A percentile compares a stretch with the other conserved stretches of the same genome.
Evolutionary conservation across 2,113 vertebrate genomes (phyloP).

Genomic region (Echinops telfairi): DNA sequence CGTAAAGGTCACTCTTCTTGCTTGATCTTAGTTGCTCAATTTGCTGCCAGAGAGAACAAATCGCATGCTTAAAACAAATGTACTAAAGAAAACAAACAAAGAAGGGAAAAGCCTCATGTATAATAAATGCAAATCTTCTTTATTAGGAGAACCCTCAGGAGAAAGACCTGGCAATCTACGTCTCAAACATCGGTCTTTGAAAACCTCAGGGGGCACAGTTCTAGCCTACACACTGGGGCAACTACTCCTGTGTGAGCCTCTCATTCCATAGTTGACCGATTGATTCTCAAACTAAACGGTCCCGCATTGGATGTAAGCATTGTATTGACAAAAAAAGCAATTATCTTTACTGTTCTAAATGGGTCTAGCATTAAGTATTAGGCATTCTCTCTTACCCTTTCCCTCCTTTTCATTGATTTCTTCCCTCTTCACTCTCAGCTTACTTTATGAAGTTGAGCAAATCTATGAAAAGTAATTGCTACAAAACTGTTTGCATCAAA

Average conservation of each 20-base stretch:
- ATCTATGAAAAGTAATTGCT: slow-evolving; percentile 35
- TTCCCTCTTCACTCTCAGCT: not conserved
- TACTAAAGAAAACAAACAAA: not conserved
- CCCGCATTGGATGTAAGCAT: slow-evolving; percentile 11
- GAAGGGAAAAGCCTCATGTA: not conserved
- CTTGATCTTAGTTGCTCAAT: not conserved
- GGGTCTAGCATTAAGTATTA: not conserved
- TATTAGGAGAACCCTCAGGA: not conserved
- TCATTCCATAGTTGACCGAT: not conserved
- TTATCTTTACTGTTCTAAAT: slow-evolving; percentile 10
- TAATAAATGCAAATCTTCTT: not conserved
- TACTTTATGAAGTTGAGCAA: slow-evolving; percentile 19
- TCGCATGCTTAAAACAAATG: slow-evolving; percentile 12
- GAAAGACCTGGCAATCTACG: not conserved
- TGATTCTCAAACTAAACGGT: slow-evolving; percentile 35
- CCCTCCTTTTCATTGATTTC: not conserved
- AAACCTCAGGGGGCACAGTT: not conserved
- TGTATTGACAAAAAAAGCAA: not conserved
- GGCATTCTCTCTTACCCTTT: not conserved
- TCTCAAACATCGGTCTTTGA: not conserved
- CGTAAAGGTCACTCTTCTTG: slow-evolving; percentile 39
- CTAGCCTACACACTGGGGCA: no score
- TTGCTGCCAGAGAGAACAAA: slow-evolving; percentile 41
- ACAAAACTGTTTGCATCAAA: not conserved
- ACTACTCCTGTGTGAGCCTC: not conserved